Percentiles rank a stretch among this genome's conserved stretches.
Conservation (phyloP, 2,113 vertebrate genomes). For the Cervus canadensis region DNA sequence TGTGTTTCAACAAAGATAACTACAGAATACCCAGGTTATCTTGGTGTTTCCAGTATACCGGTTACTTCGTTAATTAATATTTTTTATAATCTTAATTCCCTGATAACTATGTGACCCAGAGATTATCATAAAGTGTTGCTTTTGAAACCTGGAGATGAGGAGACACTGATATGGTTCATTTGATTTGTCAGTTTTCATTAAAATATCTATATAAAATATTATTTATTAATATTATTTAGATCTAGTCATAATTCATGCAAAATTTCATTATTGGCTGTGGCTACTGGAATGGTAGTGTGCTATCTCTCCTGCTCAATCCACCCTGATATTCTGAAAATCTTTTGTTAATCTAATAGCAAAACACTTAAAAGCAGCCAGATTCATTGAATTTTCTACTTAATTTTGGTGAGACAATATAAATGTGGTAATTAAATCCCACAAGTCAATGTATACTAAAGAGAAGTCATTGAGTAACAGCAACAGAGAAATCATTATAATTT, state of each 20-base stretch:
- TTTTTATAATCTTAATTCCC: constrained; percentile 58
- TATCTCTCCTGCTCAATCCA: not conserved
- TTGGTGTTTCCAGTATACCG: constrained; percentile 42
- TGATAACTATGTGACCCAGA: constrained; percentile 46
- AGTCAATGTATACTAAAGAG: constrained; percentile 14
- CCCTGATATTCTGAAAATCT: not conserved
- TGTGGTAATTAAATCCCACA: constrained; percentile 6
- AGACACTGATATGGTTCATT: not conserved
- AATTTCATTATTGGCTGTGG: not conserved
- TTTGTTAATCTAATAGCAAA: not conserved
- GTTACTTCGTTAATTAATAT: constrained; percentile 71
- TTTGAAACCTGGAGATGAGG: not conserved
- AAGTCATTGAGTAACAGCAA: constrained; percentile 14
- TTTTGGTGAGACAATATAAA: constrained; percentile 21
- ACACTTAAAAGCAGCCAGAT: not conserved
- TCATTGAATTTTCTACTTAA: not conserved
- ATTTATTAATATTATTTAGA: constrained; percentile 3
- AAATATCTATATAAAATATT: not conserved
- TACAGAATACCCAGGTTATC: constrained; percentile 45
- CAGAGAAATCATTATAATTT: not conserved
- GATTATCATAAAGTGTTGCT: not conserved
- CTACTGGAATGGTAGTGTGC: not conserved
- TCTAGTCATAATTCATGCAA: not conserved
- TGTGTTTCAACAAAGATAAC: constrained; percentile 69
- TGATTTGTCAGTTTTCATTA: not conserved